Evolutionary conservation across 2,113 vertebrate species (phyloP).

Genomic region (Ammodramus savannarum): DNA sequence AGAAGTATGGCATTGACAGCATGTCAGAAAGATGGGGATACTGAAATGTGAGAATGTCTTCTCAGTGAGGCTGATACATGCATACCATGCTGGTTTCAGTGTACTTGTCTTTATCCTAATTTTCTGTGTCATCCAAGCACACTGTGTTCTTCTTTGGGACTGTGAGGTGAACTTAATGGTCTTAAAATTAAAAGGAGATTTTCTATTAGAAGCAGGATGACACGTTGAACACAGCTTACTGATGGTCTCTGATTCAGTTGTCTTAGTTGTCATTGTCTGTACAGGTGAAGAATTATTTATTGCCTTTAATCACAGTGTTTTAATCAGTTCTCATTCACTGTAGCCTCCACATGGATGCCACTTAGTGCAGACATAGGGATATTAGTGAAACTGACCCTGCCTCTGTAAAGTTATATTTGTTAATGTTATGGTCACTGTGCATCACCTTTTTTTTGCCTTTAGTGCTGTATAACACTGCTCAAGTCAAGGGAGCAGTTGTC

Average conservation of each 20-base stretch:
- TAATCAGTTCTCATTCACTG: neutral
- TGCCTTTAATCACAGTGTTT: neutral
- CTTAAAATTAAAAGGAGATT: neutral
- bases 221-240: rapidly evolving
- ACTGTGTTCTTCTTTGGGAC: neutral
- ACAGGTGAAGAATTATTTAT: neutral
- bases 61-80: rapidly evolving
- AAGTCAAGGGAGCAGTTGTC: neutral
- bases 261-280: neutral
- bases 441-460: neutral
- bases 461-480: neutral
- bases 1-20: neutral
- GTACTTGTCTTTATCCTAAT: neutral
- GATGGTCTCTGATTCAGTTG: neutral
- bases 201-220: neutral
- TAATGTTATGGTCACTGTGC: neutral
- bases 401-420: neutral
- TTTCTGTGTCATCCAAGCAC: neutral
- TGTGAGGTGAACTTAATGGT: neutral
- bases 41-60: neutral
- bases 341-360: neutral
- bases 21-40: neutral
- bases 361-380: neutral
- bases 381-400: neutral
- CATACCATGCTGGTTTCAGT: neutral